These are phyloP conservation scores for Ichneumoninae sp. DNA, from an alignment of 2,888 invertebrate genomes.

Conservation along the genomic window DNA sequence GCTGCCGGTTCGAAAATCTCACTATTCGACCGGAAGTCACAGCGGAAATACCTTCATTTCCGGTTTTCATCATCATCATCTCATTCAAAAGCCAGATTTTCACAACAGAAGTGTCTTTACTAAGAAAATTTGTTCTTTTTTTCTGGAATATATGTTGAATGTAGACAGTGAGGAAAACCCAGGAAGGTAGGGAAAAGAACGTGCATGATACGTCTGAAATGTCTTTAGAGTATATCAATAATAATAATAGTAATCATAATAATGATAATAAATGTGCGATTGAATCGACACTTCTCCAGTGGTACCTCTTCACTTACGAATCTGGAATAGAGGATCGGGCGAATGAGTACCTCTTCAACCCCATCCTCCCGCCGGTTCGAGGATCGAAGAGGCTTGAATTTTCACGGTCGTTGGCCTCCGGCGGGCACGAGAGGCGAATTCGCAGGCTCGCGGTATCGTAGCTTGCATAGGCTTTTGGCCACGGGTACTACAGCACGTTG, in stretches of 20 bases:
- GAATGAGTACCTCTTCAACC: constrained; percentile 22
- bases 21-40: too few relatives aligned
- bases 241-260: not conserved
- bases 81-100: not conserved
- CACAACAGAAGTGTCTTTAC: not conserved
- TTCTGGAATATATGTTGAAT: not conserved
- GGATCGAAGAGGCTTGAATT: constrained; percentile 51
- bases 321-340: constrained; percentile 34
- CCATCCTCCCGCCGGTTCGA: constrained; percentile 39
- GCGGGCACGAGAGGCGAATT: constrained; percentile 22
- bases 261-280: not conserved
- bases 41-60: too few relatives aligned
- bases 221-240: not conserved
- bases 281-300: constrained; percentile 1
- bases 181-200: not conserved
- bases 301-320: constrained; percentile 20
- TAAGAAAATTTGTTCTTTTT: not conserved
- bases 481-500: constrained; percentile 28
- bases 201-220: not conserved
- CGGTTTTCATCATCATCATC: too few relatives aligned
- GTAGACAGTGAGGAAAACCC: not conserved
- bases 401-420: constrained; percentile 56
- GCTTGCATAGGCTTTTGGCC: constrained; percentile 41
- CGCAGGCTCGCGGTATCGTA: constrained; percentile 26
- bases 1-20: too few relatives aligned